A percentile compares a stretch with the other conserved stretches of the same genome.
These are phyloP conservation scores for Sebastolobus altivelis DNA, from an alignment of 2,797 vertebrate genomes.

Conservation along the genomic window DNA sequence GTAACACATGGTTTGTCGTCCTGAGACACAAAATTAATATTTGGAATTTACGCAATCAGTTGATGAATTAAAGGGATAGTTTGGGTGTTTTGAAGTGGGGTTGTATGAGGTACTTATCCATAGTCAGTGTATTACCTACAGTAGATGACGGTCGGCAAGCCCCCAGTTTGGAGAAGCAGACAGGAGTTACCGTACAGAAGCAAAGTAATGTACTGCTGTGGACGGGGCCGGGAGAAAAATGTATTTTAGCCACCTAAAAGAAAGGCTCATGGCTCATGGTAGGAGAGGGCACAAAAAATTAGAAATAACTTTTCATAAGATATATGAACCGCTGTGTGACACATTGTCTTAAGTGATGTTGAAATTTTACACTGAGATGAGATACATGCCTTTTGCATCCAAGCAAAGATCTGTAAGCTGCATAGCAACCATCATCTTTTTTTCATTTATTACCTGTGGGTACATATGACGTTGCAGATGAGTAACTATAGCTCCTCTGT, in stretches of 20 bases:
- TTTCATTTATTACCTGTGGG: constrained; percentile 13
- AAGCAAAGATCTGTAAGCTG: constrained; percentile 8
- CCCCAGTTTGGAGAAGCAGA: no score
- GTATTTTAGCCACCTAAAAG: no score
- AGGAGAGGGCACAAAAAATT: no score
- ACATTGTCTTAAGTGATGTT: background rate
- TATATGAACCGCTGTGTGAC: background rate
- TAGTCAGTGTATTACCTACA: no score
- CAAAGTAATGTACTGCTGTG: no score
- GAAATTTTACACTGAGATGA: background rate
- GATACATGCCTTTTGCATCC: constrained; percentile 32
- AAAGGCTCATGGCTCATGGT: no score
- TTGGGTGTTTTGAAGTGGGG: no score
- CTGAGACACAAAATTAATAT: background rate
- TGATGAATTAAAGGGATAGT: background rate
- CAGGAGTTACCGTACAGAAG: no score
- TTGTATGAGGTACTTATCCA: no score
- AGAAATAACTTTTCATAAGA: background rate
- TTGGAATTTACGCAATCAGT: background rate
- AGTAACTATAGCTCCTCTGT: constrained; percentile 56
- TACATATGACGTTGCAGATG: constrained; percentile 44
- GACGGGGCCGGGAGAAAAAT: no score
- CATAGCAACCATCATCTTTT: constrained; percentile 39
- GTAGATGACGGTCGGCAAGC: no score
- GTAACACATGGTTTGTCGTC: background rate